These are phyloP conservation scores for Paralichthys olivaceus DNA, from an alignment of 2,113 vertebrate species.

Conservation along the genomic window DNA sequence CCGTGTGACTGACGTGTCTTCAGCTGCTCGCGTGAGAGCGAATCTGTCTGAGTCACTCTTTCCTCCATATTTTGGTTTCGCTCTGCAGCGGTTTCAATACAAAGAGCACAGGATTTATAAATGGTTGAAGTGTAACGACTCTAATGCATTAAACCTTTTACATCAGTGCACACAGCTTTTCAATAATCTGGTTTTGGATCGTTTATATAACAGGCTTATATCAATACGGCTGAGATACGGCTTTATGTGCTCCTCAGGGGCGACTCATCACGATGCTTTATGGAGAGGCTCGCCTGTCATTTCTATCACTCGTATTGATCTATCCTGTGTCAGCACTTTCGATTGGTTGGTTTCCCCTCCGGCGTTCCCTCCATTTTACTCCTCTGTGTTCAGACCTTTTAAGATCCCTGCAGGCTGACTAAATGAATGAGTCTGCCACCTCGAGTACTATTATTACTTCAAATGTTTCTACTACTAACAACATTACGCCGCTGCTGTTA, in stretches of 20 bases:
- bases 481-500: too few species aligned
- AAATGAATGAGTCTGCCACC: background rate
- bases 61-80: background rate
- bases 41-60: too few species aligned
- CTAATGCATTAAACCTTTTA: constrained; percentile 7
- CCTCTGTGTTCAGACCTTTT: constrained; percentile 6
- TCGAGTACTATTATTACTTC: too few species aligned
- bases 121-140: constrained; percentile 1
- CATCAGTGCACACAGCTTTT: constrained; percentile 31
- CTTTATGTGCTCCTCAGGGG: constrained; percentile 29
- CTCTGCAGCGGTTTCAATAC: background rate
- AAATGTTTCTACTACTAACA: too few species aligned
- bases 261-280: constrained; percentile 11
- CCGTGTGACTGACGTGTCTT: constrained; percentile 26
- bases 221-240: constrained; percentile 16
- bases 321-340: constrained; percentile 24
- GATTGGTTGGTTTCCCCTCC: background rate
- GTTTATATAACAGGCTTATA: background rate
- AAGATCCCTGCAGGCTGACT: background rate
- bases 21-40: background rate
- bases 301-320: constrained; percentile 30
- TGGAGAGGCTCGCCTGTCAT: constrained; percentile 21
- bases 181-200: constrained; percentile 20
- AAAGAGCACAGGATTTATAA: background rate
- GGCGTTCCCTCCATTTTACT: constrained; percentile 18